Evolutionary conservation across 2,888 invertebrate genomes (phyloP).

Genomic region (Erannis defoliaria): DNA sequence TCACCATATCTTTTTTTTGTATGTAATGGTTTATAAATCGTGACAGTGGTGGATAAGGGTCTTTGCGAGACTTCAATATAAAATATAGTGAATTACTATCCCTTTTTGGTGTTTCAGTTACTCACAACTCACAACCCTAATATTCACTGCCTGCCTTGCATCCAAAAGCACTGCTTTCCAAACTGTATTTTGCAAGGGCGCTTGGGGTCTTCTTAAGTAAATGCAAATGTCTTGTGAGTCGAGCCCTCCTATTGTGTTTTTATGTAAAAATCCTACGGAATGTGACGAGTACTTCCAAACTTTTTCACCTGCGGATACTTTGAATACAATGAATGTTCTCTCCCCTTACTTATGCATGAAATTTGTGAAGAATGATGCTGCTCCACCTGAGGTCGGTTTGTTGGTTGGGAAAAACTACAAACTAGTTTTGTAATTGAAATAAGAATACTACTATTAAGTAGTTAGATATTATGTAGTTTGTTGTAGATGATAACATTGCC

Average conservation of each 20-base stretch:
- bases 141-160: slow-evolving; percentile 15
- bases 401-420: too few relatives aligned
- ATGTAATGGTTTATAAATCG: too few relatives aligned
- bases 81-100: too few relatives aligned
- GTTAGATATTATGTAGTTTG: too few relatives aligned
- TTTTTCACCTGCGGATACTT: slow-evolving; percentile 23
- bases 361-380: slow-evolving; percentile 12
- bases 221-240: slow-evolving; percentile 25
- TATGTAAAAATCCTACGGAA: slow-evolving; percentile 17
- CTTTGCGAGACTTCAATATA: too few relatives aligned
- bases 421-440: too few relatives aligned
- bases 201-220: slow-evolving; percentile 21
- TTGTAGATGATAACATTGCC: too few relatives aligned
- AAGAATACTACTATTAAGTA: too few relatives aligned
- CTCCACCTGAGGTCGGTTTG: slow-evolving; percentile 16
- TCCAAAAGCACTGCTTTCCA: slow-evolving; percentile 9
- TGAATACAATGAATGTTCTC: slow-evolving; percentile 21
- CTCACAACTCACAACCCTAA: too few relatives aligned
- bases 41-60: too few relatives aligned
- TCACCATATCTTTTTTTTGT: too few relatives aligned
- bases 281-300: slow-evolving; percentile 9
- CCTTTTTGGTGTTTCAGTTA: too few relatives aligned
- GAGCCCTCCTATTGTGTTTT: slow-evolving; percentile 24
- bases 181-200: slow-evolving; percentile 15
- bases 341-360: slow-evolving; percentile 15